phyloP scores from a whole-genome alignment of 2,888 invertebrate genomes.

The Troides helena region DNA sequence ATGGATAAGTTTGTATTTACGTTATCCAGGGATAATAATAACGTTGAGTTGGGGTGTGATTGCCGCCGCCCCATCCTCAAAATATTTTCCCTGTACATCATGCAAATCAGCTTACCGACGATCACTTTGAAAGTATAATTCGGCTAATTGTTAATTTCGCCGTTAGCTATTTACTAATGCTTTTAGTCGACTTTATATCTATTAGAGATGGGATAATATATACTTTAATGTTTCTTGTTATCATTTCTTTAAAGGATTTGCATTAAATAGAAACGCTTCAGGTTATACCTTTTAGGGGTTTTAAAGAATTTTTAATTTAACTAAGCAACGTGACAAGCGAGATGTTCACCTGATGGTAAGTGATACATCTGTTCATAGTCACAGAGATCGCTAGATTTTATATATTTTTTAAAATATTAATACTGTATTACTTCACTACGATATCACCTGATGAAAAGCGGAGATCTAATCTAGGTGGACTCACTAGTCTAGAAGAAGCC shows the following conservation, averaged over 20 bases:
- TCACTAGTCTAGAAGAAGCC: no score
- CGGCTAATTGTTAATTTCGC: slow-evolving; percentile 51
- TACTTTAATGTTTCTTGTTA: slow-evolving; percentile 10
- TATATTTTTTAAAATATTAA: no score
- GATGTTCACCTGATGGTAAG: no score
- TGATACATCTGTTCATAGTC: no score
- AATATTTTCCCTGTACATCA: slow-evolving; percentile 53
- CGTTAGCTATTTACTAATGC: slow-evolving; percentile 43
- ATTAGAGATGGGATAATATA: slow-evolving; percentile 27
- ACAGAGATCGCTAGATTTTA: no score
- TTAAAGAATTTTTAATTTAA: no score
- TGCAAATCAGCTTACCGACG: slow-evolving; percentile 41
- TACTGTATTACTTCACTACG: no score
- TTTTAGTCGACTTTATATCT: slow-evolving; percentile 30
- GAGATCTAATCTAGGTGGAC: no score
- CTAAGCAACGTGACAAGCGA: no score
- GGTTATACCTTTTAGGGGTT: not conserved
- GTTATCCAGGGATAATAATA: slow-evolving; percentile 26
- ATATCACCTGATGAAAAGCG: no score
- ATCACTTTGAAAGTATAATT: slow-evolving; percentile 47
- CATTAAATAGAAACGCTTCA: not conserved
- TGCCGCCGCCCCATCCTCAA: slow-evolving; percentile 38
- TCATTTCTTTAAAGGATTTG: slow-evolving; percentile 18
- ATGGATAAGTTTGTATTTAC: slow-evolving; percentile 17
- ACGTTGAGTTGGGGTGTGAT: slow-evolving; percentile 33